Percentiles rank a stretch among this genome's conserved stretches.
Evolutionary conservation across 2,113 vertebrate species (phyloP).

Genomic region (Gulo gulo): DNA sequence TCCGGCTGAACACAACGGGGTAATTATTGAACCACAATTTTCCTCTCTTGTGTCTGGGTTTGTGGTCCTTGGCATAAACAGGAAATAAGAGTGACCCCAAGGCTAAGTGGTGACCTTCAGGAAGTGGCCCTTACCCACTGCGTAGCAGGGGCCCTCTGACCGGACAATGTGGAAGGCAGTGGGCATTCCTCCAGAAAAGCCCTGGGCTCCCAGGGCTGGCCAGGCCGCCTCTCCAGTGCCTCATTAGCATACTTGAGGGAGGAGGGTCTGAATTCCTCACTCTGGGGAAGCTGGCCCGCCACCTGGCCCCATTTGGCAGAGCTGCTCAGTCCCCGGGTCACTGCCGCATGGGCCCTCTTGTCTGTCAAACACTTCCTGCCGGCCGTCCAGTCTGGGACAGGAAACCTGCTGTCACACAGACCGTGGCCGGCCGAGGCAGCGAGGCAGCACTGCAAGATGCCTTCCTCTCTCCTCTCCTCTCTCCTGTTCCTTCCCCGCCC

Average conservation of each 20-base stretch:
- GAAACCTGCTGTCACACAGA: neutral
- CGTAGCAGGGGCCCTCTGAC: neutral
- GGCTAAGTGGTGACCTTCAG: neutral
- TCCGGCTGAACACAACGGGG: neutral
- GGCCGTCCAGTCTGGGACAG: neutral
- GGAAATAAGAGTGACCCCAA: constrained; percentile 26
- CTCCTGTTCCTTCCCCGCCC: neutral
- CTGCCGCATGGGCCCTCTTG: neutral
- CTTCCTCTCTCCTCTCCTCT: neutral
- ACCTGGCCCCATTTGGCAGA: constrained; percentile 52
- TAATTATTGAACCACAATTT: neutral
- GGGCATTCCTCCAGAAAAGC: neutral
- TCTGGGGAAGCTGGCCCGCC: constrained; percentile 19
- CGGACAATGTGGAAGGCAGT: neutral
- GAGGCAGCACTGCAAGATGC: neutral
- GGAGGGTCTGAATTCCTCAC: neutral
- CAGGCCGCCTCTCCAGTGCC: too few relatives aligned
- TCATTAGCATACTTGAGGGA: neutral
- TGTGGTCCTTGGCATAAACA: constrained; percentile 7
- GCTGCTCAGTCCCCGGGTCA: neutral
- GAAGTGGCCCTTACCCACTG: neutral
- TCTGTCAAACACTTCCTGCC: constrained; percentile 47
- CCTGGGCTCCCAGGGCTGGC: neutral
- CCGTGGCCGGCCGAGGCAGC: neutral
- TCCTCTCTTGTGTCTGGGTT: neutral